Evolutionary conservation across 2,797 vertebrate species (phyloP), one percentile per base, ranked within the genome.

Genomic region (Melopsittacus undulatus): DNA sequence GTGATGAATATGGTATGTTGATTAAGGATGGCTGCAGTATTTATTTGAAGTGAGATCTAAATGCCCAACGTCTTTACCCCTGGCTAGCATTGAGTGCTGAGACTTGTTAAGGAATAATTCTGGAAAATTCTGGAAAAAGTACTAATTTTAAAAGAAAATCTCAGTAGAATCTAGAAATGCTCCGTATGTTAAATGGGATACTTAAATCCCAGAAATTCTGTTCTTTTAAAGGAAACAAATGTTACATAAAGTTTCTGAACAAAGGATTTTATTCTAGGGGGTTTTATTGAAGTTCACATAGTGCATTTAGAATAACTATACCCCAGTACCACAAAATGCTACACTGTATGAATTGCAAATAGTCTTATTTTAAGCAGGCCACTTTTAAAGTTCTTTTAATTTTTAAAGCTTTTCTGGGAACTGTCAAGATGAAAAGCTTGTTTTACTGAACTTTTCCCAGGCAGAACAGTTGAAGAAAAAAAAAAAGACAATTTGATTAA

Each of bases 81-180:
- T 40, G n/a, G n/a, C 32, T 95, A 85, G 38, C 3, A 92, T 72
- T 23, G 17, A 2, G 36, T 66, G 73, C 49, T 91, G 72, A 67
- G 91, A 92, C 95, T 66, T 93, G 45, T 91, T 82, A 82, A 49
- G 83, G 27, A 87, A 84, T 77, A 91, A 86, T 96, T 91, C 63
- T 93, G 56, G 68, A 91, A 94, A 96, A 94, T 82, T 97, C 90
- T 95, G 79, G 83, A 90, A 96, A 96, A 95, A 51, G 52, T 91
- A 90, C 45, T 78, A 61, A 57, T 40, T 40, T 10, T 40, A 40
- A 40, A 40, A 40, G 10, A 40, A 40, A 40, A 72, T 96, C 95
- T 72, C 73, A 12, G 42, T 21, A 46, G 12, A 42, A 49, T 68
- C 24, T 70, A 63, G 18, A 85, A 83, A 72, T 38, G 1, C 4